These are phyloP conservation scores for Eupithecia vulgata DNA, from an alignment of 2,888 invertebrate genomes.

Conservation along the genomic window DNA sequence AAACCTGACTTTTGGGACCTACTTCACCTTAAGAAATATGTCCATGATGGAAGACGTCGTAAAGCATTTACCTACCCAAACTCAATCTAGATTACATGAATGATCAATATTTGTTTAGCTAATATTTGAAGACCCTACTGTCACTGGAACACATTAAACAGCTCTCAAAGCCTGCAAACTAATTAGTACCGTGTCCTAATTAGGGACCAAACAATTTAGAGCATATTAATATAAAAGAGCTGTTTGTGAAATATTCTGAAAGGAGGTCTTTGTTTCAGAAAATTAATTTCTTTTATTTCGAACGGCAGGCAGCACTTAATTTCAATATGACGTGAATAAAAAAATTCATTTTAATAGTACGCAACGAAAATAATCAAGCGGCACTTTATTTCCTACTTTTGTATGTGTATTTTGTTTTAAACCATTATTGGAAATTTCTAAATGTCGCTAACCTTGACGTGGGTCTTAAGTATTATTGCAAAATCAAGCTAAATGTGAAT, in stretches of 20 bases:
- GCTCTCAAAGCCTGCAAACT: neutral
- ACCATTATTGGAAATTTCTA: neutral
- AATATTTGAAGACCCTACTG: neutral
- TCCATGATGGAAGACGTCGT: neutral
- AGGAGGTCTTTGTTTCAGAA: neutral
- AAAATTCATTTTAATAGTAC: neutral
- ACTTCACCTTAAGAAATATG: neutral
- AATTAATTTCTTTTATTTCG: neutral
- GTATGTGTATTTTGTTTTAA: neutral
- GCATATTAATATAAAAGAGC: neutral
- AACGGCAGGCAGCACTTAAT: neutral
- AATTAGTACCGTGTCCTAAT: slow-evolving; percentile 1
- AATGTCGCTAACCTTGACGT: neutral
- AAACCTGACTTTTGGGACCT: too few species aligned
- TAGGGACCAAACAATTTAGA: neutral
- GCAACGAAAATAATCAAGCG: neutral
- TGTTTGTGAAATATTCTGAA: neutral
- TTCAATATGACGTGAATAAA: neutral
- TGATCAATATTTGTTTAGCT: neutral
- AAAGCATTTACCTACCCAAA: neutral
- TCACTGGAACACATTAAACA: neutral
- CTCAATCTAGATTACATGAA: neutral
- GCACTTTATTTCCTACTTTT: too few species aligned
- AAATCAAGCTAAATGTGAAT: too few species aligned
- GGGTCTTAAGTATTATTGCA: too few species aligned